These are phyloP conservation scores for Chaunax sp. DNA, from an alignment of 2,797 vertebrate species.

Conservation along the genomic window DNA sequence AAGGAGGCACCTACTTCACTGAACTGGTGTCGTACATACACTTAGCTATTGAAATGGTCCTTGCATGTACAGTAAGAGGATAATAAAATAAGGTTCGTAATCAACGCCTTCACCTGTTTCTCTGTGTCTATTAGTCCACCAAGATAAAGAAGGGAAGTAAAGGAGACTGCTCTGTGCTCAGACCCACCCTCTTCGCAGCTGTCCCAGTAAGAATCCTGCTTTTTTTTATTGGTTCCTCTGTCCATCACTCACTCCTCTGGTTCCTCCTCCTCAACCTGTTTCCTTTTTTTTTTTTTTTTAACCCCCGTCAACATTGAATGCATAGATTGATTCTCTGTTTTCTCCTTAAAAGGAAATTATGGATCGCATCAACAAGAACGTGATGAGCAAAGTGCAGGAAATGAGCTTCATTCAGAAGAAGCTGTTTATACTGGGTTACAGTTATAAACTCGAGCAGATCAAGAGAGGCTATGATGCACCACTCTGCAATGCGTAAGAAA, in stretches of 20 bases:
- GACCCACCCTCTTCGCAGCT: constrained; percentile 95
- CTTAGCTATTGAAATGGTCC: too few relatives aligned
- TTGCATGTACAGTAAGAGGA: too few relatives aligned
- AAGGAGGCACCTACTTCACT: too few relatives aligned
- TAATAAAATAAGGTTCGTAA: too few relatives aligned
- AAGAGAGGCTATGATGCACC: constrained; percentile 96
- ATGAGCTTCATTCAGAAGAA: constrained; percentile 95
- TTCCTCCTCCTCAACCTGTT: neutral
- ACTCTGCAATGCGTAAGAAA: constrained; percentile 94
- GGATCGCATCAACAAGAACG: constrained; percentile 98
- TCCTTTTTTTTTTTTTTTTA: neutral
- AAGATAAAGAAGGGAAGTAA: constrained; percentile 99
- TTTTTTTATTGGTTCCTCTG: neutral
- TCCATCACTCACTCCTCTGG: neutral
- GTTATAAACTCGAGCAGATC: constrained; percentile 96
- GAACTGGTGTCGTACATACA: too few relatives aligned
- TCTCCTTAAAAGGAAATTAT: constrained; percentile 91
- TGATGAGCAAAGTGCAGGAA: constrained; percentile 99
- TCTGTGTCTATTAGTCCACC: constrained; percentile 87
- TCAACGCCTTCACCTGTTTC: neutral
- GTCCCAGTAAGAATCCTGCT: constrained; percentile 87
- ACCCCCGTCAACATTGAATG: neutral
- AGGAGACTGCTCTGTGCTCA: constrained; percentile 92
- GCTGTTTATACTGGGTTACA: constrained; percentile 94
- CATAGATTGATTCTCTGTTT: constrained; percentile 6